Base-by-base conservation (phyloP, 2,113 vertebrate species). In the Tachycineta bicolor region DNA sequence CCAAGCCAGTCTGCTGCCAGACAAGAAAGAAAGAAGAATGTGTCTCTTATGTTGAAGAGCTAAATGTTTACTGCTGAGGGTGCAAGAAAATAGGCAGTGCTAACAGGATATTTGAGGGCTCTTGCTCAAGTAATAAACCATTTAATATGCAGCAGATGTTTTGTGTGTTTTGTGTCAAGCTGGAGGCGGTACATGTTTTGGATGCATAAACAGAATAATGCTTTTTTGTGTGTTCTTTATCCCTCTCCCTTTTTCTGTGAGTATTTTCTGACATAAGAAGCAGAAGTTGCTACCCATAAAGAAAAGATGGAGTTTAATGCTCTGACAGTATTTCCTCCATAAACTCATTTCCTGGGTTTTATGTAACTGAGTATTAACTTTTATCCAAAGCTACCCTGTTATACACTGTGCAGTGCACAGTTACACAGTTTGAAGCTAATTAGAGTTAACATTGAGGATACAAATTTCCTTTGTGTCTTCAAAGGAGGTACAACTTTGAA, bases 351-450 rank as follows among this genome's bases (percentile, higher is more conserved):
- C 31, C 53, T 89, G 65, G 8, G 8, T 28, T 85, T 95, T 91
- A 44, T 49, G 31, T 79, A 93, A 77, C 21, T 43, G 18, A 62
- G 31, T 59, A 29, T 56, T 79, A 94, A 67, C 82, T 90, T 22
- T 68, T 81, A 43, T 28, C 23, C 33, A 56, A 86, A 89, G 20
- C n/a, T 77, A 20, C 44, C 14, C 41, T 76, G 50, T 65, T 87
- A 23, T 7, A 14, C 37, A 21, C 22, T 81, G 9, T 64, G 44
- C 46, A 69, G 55, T 47, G 64, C 68, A 55, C 9, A 79, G 28
- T 73, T 87, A 47, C 46, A 49, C 44, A 64, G 39, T 90, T 87
- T 91, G 91, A 41, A 87, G 59, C 41, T 94, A 90, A 85, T 93
- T 76, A 58, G n/a, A 67, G 22, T 74, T 65, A 90, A 34, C 89